Conservation (phyloP, 2,797 vertebrate genomes). For the Gastrophryne carolinensis region DNA sequence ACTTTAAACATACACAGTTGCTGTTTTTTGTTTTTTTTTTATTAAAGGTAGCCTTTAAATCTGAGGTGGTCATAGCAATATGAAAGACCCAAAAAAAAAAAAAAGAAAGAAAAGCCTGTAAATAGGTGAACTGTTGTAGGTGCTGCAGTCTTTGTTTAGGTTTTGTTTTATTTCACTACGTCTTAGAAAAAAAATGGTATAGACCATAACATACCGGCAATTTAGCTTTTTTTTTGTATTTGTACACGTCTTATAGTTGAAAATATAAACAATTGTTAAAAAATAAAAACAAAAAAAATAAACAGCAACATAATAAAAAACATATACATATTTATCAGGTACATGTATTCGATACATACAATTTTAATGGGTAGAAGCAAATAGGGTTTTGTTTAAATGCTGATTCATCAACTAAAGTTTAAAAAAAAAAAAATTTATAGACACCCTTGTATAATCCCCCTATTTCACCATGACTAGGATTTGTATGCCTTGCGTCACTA, state of each 20-base stretch:
- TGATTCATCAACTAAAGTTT: constrained; percentile 74
- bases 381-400: constrained; percentile 78
- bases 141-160: constrained; percentile 70
- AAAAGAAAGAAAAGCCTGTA: constrained; percentile 71
- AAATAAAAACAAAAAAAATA: constrained; percentile 82
- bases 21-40: too few species aligned
- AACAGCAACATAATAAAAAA: constrained; percentile 77
- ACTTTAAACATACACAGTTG: constrained; percentile 84
- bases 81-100: constrained; percentile 75
- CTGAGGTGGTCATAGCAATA: constrained; percentile 79
- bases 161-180: constrained; percentile 61
- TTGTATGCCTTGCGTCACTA: constrained; percentile 73
- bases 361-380: constrained; percentile 75
- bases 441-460: constrained; percentile 70
- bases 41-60: constrained; percentile 78
- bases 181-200: constrained; percentile 77
- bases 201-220: constrained; percentile 80
- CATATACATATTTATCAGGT: constrained; percentile 77
- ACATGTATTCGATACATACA: constrained; percentile 83
- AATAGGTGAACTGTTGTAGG: constrained; percentile 72
- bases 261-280: constrained; percentile 84
- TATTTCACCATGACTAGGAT: constrained; percentile 72
- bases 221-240: constrained; percentile 75
- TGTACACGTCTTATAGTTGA: constrained; percentile 81
- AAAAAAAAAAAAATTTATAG: constrained; percentile 62